Evolutionary conservation across 2,888 invertebrate genomes (phyloP).

Genomic region (Apamea epomidion): DNA sequence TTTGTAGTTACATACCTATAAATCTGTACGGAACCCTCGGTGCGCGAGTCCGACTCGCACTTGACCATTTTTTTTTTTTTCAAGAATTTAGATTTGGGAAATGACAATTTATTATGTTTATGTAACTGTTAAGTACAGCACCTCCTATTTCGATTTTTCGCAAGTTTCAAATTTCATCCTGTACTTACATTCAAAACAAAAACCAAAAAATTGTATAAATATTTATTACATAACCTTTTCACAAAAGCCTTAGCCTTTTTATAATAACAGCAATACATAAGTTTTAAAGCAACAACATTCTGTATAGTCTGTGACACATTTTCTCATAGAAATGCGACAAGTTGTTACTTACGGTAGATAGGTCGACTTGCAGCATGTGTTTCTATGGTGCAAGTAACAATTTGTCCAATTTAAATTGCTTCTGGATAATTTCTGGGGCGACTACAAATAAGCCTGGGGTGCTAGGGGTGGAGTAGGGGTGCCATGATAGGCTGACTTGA

Average conservation of each 20-base stretch:
- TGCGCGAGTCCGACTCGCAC: too few species aligned
- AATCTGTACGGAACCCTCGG: too few species aligned
- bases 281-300: background rate
- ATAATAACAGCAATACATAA: background rate
- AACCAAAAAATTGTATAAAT: background rate
- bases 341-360: background rate
- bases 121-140: too few species aligned
- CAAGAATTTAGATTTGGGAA: too few species aligned
- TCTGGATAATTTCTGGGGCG: background rate
- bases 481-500: background rate
- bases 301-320: background rate
- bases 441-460: background rate
- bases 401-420: background rate
- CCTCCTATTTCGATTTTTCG: too few species aligned
- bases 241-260: background rate
- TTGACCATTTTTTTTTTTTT: too few species aligned
- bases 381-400: background rate
- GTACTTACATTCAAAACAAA: background rate
- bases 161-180: too few species aligned
- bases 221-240: slow-evolving; percentile 22
- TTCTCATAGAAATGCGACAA: background rate
- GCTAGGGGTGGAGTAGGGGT: background rate
- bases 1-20: too few species aligned
- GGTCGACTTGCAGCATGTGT: background rate
- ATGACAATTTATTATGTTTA: too few species aligned